Base-by-base conservation (phyloP, 2,888 invertebrate genomes). In the Litoditis marina region DNA sequence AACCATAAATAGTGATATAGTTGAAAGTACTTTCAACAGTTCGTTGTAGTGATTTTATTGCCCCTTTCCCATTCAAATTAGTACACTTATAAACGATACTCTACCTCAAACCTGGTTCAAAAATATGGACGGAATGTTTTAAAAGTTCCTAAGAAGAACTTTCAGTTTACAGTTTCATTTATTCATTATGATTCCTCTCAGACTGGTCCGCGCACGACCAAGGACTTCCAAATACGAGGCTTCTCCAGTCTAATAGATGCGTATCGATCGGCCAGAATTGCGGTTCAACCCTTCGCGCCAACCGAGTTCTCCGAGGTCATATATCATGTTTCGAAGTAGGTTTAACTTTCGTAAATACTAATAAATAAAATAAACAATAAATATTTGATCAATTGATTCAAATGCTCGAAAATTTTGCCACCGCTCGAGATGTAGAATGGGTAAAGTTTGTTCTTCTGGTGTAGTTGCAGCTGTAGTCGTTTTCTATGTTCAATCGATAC, bases 291-390 rank as follows among this genome's bases (percentile, higher is more conserved):
- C 19, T 87, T 85, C 74, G 87, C 87, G 1, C 88, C 88, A 4
- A 88, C 88, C 6, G 87, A 88, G 77, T 88, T 88, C 78, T 85
- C 87, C n/a, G 87, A 87, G 5, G 84, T 86, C 34, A 86, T 88
- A 54, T 86, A 86, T 70, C 87, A 87, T 78, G 84, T 86, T 22
- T 82, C 84, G 31, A 84, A 81, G 84, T 85, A 71, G 73, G 78
- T 58, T 25, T 49, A n/a, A 19, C 11, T 28, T 36, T 36, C 11
- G 11, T 36, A n/a, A 36, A 36, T 16, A 1, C 39, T 36, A n/a
- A 8, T 13, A 13, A 16, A 16, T 53, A 7, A 30, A 16, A 53
- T 13, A 28, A 51, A 51, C 19, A 51, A 36, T 36, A 16, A 11
- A 36, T 36, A 16, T 1, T n/a, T 36, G 11, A 16, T 36, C 39